Conservation (phyloP, 2,888 invertebrate genomes). For the Protodeltote pygarga region DNA sequence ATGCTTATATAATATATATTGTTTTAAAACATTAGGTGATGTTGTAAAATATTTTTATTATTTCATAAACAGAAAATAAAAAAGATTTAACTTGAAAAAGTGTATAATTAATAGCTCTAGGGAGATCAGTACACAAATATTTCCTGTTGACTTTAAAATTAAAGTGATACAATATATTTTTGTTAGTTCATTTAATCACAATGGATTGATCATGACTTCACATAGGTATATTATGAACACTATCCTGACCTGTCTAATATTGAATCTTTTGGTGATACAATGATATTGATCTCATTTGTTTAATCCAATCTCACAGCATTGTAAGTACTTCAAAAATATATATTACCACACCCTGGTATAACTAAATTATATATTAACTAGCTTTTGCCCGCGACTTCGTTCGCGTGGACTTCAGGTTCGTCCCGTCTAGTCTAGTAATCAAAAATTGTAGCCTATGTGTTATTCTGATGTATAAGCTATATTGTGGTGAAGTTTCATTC, state of each 20-base stretch:
- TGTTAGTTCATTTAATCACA: conserved; percentile 7
- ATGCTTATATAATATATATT: no score
- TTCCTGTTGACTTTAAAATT: conserved; percentile 40
- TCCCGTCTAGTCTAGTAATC: no score
- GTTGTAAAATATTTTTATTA: neutral
- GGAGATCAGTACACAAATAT: conserved; percentile 63
- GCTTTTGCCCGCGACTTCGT: no score
- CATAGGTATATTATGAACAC: neutral
- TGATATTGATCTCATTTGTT: conserved; percentile 9
- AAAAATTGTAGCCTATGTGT: no score
- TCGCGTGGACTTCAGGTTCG: no score
- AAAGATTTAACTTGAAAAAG: conserved; percentile 58
- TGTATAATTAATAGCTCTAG: conserved; percentile 65
- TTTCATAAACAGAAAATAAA: conserved; percentile 46
- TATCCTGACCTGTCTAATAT: neutral
- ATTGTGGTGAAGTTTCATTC: no score
- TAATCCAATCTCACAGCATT: conserved; percentile 21
- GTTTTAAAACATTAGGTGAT: neutral
- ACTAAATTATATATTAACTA: no score
- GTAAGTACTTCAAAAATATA: no score
- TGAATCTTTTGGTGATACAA: neutral
- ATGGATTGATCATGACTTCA: conserved; percentile 1
- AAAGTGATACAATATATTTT: conserved; percentile 13
- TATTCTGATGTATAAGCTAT: no score
- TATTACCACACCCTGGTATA: no score